phyloP scores from a whole-genome alignment of 2,113 vertebrate species.

The Bombycilla garrulus region DNA sequence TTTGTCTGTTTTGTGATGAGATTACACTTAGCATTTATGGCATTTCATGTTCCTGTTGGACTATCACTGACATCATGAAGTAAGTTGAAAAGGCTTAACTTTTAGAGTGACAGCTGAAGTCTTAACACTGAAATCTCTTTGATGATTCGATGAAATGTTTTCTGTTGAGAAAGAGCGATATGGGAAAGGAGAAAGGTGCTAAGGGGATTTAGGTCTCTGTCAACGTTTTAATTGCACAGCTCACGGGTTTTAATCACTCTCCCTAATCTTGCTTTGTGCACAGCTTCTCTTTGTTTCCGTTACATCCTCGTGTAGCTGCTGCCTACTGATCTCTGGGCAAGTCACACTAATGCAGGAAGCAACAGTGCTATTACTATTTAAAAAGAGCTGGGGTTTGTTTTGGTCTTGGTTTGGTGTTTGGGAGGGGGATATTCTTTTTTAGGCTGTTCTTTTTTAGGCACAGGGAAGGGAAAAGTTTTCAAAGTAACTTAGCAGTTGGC shows the following conservation, averaged over 20 bases:
- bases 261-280: not conserved
- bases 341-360: not conserved
- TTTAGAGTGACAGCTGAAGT: not conserved
- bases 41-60: not conserved
- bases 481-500: not conserved
- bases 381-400: not conserved
- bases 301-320: not conserved
- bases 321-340: not conserved
- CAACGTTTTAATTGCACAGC: not conserved
- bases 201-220: conserved; percentile 4
- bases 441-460: too few relatives aligned
- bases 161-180: not conserved
- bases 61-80: not conserved
- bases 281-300: not conserved
- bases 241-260: not conserved
- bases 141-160: not conserved
- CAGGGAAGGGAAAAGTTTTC: not conserved
- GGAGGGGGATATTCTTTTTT: fast-evolving
- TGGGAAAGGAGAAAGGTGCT: conserved; percentile 31
- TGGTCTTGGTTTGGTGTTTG: not conserved
- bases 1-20: not conserved
- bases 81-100: not conserved
- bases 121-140: not conserved
- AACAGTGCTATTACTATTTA: fast-evolving
- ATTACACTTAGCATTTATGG: not conserved